These are phyloP conservation scores for Lates calcarifer DNA, from an alignment of 2,113 vertebrate genomes.

Conservation along the genomic window DNA sequence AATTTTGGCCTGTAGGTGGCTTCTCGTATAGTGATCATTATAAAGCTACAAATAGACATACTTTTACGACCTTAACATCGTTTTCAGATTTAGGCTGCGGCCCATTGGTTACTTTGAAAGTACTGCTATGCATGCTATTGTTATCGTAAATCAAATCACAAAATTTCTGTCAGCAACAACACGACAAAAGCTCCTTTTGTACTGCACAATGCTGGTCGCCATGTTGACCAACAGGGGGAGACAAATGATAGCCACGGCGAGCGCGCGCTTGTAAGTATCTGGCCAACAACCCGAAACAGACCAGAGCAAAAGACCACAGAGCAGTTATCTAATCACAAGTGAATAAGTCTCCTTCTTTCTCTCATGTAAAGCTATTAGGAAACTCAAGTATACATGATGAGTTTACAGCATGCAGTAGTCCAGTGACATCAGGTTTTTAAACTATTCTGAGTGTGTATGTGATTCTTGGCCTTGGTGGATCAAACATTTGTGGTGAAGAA, in stretches of 20 bases:
- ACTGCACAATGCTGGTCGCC: background rate
- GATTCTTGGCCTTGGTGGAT: background rate
- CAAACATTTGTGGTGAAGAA: background rate
- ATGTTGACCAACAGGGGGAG: constrained; percentile 61
- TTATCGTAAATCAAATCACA: background rate
- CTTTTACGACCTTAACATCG: background rate
- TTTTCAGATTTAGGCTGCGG: background rate
- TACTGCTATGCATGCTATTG: background rate
- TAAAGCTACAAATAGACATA: background rate
- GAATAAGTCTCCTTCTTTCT: background rate
- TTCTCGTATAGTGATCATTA: background rate
- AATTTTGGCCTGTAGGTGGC: constrained; percentile 6
- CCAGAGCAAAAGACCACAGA: constrained; percentile 66
- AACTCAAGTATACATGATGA: background rate
- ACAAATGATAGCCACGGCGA: constrained; percentile 45
- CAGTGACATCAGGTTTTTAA: background rate
- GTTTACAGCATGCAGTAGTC: too few species aligned
- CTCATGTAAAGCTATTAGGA: background rate
- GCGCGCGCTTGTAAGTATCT: constrained; percentile 34
- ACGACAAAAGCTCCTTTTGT: background rate
- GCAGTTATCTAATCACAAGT: background rate
- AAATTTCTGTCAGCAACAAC: background rate
- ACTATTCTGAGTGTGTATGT: background rate
- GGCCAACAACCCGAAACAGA: constrained; percentile 45
- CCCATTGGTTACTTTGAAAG: background rate